These are phyloP conservation scores for Helicolenus hilgendorfi DNA, from an alignment of 2,797 vertebrate species.

Conservation along the genomic window DNA sequence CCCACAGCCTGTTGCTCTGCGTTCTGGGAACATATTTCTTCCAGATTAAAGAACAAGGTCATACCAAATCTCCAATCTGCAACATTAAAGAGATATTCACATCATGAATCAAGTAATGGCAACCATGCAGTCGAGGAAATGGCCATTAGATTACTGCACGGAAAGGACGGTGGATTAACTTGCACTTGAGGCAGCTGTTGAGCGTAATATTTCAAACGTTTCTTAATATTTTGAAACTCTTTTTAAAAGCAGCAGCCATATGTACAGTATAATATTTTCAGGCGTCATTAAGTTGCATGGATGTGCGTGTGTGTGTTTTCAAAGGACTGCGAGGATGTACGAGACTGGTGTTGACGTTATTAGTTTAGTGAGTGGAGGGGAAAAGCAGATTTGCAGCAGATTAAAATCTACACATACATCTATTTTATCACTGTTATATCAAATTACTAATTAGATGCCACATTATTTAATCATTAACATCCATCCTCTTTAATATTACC, in stretches of 20 bases:
- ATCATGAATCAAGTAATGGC: constrained; percentile 60
- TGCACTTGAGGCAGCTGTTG: constrained; percentile 62
- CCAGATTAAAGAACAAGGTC: constrained; percentile 71
- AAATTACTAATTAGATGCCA: constrained; percentile 21
- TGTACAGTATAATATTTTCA: constrained; percentile 10
- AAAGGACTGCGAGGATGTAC: background rate
- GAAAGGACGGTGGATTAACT: constrained; percentile 60
- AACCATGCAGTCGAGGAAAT: constrained; percentile 40
- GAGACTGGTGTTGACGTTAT: background rate
- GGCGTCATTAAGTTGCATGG: background rate
- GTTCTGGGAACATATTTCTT: constrained; percentile 50
- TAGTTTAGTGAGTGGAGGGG: background rate
- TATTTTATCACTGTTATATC: background rate
- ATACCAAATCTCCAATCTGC: constrained; percentile 53
- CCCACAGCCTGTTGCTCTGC: constrained; percentile 52
- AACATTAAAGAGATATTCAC: constrained; percentile 57
- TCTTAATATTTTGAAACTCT: constrained; percentile 48
- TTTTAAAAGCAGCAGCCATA: constrained; percentile 38
- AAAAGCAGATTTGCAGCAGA: background rate
- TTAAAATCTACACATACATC: background rate
- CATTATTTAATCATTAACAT: background rate
- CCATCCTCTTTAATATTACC: background rate
- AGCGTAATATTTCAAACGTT: constrained; percentile 52
- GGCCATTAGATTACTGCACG: constrained; percentile 56
- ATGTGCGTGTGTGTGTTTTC: background rate